A percentile compares a stretch with the other conserved stretches of the same genome.
Conservation (phyloP, 1,140 invertebrate species). For the Sycophila sp. region DNA sequence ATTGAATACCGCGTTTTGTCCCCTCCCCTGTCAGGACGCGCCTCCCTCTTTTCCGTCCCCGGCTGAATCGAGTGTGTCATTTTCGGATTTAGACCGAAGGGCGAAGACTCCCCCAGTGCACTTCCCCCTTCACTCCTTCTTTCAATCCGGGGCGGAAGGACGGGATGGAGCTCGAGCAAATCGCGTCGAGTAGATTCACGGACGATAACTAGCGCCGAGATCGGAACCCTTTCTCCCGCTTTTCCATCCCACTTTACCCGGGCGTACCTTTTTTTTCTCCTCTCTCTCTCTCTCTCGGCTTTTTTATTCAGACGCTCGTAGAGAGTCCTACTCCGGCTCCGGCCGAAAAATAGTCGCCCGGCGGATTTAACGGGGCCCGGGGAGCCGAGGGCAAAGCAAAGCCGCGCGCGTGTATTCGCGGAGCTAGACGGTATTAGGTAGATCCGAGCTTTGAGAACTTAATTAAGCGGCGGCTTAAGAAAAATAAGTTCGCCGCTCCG, state of each 20-base stretch:
- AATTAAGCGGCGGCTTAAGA: conserved; percentile 35
- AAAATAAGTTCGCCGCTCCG: conserved; percentile 12
- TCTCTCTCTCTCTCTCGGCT: neutral
- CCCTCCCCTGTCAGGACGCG: neutral
- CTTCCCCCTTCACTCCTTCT: neutral
- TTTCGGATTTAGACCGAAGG: conserved; percentile 29
- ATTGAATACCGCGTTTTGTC: neutral
- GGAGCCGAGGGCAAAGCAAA: neutral
- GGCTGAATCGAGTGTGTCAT: conserved; percentile 18
- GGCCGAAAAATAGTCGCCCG: conserved; percentile 11
- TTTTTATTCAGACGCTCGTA: too few species aligned
- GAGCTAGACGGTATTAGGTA: conserved; percentile 7
- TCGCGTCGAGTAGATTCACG: neutral
- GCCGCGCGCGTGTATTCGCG: neutral
- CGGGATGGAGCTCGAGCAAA: neutral
- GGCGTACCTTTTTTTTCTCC: neutral
- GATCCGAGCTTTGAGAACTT: conserved; percentile 22
- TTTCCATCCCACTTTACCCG: neutral
- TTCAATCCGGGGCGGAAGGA: neutral
- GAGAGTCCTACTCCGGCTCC: too few species aligned
- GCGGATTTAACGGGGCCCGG: neutral
- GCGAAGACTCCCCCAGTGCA: conserved; percentile 13
- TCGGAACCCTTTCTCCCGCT: neutral
- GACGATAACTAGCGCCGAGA: neutral
- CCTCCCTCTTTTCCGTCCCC: neutral